Percentiles rank a stretch among this genome's conserved stretches.
Evolutionary conservation across 2,888 invertebrate species (phyloP).

Genomic region (Eledona agricola): DNA sequence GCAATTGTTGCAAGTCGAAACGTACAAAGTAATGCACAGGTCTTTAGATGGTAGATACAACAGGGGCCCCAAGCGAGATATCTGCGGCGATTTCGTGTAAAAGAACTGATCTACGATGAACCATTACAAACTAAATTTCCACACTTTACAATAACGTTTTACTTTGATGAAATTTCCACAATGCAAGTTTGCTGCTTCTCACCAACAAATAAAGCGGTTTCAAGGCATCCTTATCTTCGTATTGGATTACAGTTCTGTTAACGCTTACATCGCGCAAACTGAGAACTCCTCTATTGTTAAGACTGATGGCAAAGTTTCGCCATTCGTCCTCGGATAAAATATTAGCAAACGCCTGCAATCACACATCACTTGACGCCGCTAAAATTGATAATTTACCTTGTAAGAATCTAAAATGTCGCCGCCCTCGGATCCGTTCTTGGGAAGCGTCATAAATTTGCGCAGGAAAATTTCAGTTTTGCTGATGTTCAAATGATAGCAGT

Average conservation of each 20-base stretch:
- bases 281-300: conserved; percentile 47
- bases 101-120: conserved; percentile 54
- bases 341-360: conserved; percentile 49
- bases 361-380: conserved; percentile 12
- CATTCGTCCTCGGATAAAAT: conserved; percentile 55
- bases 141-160: conserved; percentile 33
- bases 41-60: conserved; percentile 48
- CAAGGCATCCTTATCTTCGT: conserved; percentile 46
- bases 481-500: conserved; percentile 55
- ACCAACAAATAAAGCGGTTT: conserved; percentile 52
- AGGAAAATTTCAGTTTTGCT: conserved; percentile 48
- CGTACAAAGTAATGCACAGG: conserved; percentile 53
- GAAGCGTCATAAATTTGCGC: conserved; percentile 44
- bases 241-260: conserved; percentile 50
- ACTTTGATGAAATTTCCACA: conserved; percentile 60
- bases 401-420: conserved; percentile 39
- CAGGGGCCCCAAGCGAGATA: conserved; percentile 54
- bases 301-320: conserved; percentile 52
- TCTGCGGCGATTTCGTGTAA: conserved; percentile 52
- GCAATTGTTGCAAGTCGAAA: conserved; percentile 53
- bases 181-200: conserved; percentile 49
- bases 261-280: conserved; percentile 50
- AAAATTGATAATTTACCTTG: conserved; percentile 34
- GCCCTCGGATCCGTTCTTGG: conserved; percentile 40
- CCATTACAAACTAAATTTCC: neutral